A percentile compares a stretch with the other conserved stretches of the same genome.
These are phyloP conservation scores for Drosophila leonis DNA, from an alignment of 2,888 invertebrate genomes.

Conservation along the genomic window DNA sequence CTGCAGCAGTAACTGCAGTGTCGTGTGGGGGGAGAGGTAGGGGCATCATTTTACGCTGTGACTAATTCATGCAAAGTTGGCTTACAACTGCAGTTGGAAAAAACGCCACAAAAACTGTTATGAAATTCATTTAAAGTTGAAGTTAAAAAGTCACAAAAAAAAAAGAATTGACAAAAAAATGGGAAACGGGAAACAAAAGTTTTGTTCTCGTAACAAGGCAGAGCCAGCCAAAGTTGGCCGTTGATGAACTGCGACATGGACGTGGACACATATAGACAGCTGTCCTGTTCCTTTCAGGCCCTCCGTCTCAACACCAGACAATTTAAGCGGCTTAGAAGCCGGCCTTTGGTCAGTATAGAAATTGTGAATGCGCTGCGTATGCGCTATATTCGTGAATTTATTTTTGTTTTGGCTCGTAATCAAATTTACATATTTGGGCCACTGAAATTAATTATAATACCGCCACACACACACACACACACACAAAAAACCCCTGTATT, in stretches of 20 bases:
- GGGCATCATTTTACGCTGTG: constrained; percentile 30
- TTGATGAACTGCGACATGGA: constrained; percentile 69
- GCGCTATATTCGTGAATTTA: constrained; percentile 67
- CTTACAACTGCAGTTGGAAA: constrained; percentile 32
- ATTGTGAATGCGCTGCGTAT: constrained; percentile 59
- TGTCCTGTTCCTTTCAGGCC: constrained; percentile 7
- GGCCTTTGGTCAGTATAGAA: constrained; percentile 34
- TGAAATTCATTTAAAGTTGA: constrained; percentile 74
- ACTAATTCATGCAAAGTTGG: constrained; percentile 66
- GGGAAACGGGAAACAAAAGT: constrained; percentile 54
- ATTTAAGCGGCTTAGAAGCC: constrained; percentile 73
- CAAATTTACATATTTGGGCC: constrained; percentile 77
- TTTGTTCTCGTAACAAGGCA: constrained; percentile 57
- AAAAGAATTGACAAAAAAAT: constrained; percentile 2
- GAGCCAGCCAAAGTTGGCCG: constrained; percentile 52
- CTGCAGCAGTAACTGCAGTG: constrained; percentile 30
- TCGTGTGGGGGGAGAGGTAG: not conserved
- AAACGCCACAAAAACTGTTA: constrained; percentile 53
- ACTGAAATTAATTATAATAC: constrained; percentile 76
- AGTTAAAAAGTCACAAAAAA: constrained; percentile 66
- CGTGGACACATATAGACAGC: constrained; percentile 57
- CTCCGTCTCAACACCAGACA: constrained; percentile 57
- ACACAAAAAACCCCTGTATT: constrained; percentile 31
- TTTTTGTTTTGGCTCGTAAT: constrained; percentile 60
- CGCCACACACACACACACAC: constrained; percentile 44